These are phyloP conservation scores for Drosophila mettleri DNA, from an alignment of 2,888 invertebrate species.

Conservation along the genomic window DNA sequence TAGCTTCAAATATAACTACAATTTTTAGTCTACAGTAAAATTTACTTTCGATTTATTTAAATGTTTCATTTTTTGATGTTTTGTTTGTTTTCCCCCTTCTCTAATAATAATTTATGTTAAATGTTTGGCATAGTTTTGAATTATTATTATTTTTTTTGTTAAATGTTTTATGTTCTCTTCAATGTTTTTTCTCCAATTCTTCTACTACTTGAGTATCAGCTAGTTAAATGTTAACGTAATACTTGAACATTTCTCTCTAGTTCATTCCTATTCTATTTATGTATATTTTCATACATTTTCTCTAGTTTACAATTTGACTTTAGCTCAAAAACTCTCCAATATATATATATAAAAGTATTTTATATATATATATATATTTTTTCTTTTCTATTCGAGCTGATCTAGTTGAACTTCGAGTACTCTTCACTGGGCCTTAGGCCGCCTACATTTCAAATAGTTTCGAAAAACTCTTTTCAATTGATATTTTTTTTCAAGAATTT, in stretches of 20 bases:
- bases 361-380: constrained; percentile 1
- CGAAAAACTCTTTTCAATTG: not conserved
- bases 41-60: constrained; percentile 35
- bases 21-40: constrained; percentile 36
- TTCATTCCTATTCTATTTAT: constrained; percentile 4
- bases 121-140: constrained; percentile 32
- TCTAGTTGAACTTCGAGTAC: constrained; percentile 19
- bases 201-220: constrained; percentile 7
- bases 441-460: constrained; percentile 3
- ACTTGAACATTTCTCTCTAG: constrained; percentile 28
- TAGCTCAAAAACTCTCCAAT: constrained; percentile 13
- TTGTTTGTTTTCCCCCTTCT: constrained; percentile 11
- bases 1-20: constrained; percentile 49
- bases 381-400: constrained; percentile 31
- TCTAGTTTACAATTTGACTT: not conserved
- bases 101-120: constrained; percentile 42
- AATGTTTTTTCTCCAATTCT: constrained; percentile 14
- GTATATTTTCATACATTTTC: not conserved
- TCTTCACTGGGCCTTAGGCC: constrained; percentile 43
- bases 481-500: not conserved
- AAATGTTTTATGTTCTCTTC: constrained; percentile 35
- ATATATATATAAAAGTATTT: constrained; percentile 4
- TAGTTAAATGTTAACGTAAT: constrained; percentile 49
- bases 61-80: constrained; percentile 27
- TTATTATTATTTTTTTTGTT: constrained; percentile 22